Base-by-base conservation (phyloP, 2,113 vertebrate species). In the Camelus bactrianus region DNA sequence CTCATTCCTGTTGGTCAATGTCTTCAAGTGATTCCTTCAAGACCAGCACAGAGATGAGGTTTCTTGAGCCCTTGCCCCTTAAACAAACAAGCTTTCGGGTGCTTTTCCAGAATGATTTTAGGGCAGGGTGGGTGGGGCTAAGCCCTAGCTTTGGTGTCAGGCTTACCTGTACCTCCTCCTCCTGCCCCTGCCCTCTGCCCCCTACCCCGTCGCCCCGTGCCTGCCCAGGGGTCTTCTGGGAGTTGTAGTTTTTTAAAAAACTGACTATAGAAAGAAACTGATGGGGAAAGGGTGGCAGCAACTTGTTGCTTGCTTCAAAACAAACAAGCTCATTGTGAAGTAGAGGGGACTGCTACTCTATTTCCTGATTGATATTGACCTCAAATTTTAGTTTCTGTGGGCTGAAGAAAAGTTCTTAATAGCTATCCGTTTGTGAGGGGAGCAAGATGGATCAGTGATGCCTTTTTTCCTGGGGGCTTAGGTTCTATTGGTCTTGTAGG, bases 171-270 rank as follows among this genome's bases (percentile, higher is more conserved):
- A 15, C 8, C 20, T 8, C 38, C 3, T 28, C 6, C 5, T 42
- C 38, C 38, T 42, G 38, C 38, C 38, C 38, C 38, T 42, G 38
- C 38, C 38, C 38, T 5, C 38, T 42, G 38, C 38, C 38, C 5
- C 38, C 38, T 42, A 42, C 38, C 38, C 38, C 38, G 38, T 42
- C 38, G 38, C 38, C 38, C 38, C 38, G 38, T 42, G 38, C 24
- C 80, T 94, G 89, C 12, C 0, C 1, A 56, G 28, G 38, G 16
- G 50, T 38, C 85, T 97, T 64, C 75, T 94, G 93, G 93, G 94
- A 96, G 65, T 69, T 96, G 82, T 82, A 95, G 88, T 89, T 91
- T 91, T 75, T 82, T 42, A 42, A 42, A 42, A 42, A 64, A 75
- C 7, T 35, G 62, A 38, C 15, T n/a, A 26, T 35, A 42, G 54